phyloP scores from a whole-genome alignment of 2,888 invertebrate species.

The Clusia tigrina region DNA sequence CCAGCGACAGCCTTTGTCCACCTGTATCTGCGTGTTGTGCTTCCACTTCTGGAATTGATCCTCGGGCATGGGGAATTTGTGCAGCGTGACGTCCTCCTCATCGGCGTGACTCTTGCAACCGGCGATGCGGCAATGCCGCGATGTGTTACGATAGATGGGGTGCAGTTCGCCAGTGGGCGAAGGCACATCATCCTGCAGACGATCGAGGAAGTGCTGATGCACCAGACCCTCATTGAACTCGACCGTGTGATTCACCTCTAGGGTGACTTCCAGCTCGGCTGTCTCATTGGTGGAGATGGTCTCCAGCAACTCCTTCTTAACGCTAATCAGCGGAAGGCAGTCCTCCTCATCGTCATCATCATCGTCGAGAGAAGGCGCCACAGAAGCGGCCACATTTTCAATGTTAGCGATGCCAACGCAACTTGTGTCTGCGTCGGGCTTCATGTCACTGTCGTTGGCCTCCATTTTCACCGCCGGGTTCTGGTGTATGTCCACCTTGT shows the following conservation, averaged over 20 bases:
- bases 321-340: neutral
- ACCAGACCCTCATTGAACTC: neutral
- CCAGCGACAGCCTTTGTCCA: neutral
- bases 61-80: neutral
- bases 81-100: neutral
- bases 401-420: neutral
- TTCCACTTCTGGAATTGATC: neutral
- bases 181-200: too few species aligned
- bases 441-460: neutral
- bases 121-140: neutral
- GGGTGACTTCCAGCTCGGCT: neutral
- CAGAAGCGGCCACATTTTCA: neutral
- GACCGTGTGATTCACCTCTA: neutral
- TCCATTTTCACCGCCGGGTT: conserved; percentile 19
- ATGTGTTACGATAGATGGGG: too few species aligned
- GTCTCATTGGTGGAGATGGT: neutral
- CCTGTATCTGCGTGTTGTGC: neutral
- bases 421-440: neutral
- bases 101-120: neutral
- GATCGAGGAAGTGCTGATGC: too few species aligned
- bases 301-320: neutral
- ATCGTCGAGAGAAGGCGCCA: too few species aligned
- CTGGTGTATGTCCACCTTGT: conserved; percentile 23
- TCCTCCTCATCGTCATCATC: neutral
- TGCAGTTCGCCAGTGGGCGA: too few species aligned